Percentiles rank a stretch among this genome's conserved stretches.
These are phyloP conservation scores for Neolamprologus brichardi DNA, from an alignment of 2,113 vertebrate species.

Conservation along the genomic window DNA sequence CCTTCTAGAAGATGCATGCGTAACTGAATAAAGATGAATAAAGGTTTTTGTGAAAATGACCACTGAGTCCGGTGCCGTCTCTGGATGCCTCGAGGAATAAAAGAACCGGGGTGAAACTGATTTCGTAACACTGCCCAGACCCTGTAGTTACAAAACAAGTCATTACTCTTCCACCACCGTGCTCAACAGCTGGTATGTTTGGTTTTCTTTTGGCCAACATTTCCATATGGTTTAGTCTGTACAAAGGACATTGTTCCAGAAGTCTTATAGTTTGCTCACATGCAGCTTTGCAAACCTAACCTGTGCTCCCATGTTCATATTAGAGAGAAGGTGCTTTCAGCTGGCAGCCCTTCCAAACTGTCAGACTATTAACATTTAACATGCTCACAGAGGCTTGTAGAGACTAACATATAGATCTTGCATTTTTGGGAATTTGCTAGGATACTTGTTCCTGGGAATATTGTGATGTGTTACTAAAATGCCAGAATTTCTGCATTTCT, in stretches of 20 bases:
- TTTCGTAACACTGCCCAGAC: not conserved
- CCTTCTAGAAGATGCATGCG: not conserved
- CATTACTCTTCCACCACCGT: not conserved
- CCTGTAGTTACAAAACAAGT: not conserved
- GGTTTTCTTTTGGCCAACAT: not conserved
- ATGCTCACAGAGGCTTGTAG: not conserved
- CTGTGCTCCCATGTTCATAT: not conserved
- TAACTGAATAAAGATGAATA: not conserved
- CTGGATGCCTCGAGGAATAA: not conserved
- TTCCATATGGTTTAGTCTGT: not conserved
- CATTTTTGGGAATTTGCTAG: not conserved
- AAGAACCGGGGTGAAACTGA: not conserved
- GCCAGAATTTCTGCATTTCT: not conserved
- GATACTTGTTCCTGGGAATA: not conserved
- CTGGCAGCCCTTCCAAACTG: not conserved
- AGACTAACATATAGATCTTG: not conserved
- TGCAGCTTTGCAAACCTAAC: not conserved
- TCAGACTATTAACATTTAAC: not conserved
- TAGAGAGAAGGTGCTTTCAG: fast-evolving
- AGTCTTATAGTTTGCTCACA: not conserved
- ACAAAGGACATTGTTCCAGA: not conserved
- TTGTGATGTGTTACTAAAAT: not conserved
- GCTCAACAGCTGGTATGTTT: not conserved
- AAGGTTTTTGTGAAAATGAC: not conserved
- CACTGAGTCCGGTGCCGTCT: not conserved